Percentiles rank a stretch among this genome's conserved stretches.
Conservation (phyloP, 2,888 invertebrate species). For the Cephonodes hylas region DNA sequence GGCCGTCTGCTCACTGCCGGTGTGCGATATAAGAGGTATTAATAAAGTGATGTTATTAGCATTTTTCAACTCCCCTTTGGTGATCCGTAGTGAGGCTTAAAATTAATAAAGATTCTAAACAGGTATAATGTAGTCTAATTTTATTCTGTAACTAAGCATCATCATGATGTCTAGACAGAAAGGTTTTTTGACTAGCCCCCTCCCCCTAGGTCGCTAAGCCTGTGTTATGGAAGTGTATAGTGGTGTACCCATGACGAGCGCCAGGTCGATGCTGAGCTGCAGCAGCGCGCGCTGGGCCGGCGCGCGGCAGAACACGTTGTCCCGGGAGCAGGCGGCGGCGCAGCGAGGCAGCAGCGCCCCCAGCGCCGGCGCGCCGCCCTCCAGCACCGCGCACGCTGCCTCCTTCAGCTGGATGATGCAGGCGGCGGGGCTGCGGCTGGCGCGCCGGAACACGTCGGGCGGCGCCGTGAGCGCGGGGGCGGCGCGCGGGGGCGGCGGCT, state of each 20-base stretch:
- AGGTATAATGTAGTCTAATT: no score
- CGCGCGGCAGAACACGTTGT: slow-evolving; percentile 49
- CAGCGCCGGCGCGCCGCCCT: slow-evolving; percentile 37
- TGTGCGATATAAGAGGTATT: no score
- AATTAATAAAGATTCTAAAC: no score
- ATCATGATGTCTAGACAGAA: no score
- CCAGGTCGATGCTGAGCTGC: slow-evolving; percentile 61
- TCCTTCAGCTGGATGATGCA: slow-evolving; percentile 62
- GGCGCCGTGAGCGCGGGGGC: slow-evolving; percentile 33
- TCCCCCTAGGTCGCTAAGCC: no score
- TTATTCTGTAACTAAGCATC: no score
- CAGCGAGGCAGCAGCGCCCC: slow-evolving; percentile 27
- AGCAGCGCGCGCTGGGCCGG: slow-evolving; percentile 52
- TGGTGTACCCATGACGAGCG: slow-evolving; percentile 56
- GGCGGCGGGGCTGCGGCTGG: slow-evolving; percentile 47
- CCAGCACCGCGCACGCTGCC: slow-evolving; percentile 54
- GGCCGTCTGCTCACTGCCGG: slow-evolving; percentile 61
- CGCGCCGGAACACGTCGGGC: slow-evolving; percentile 30
- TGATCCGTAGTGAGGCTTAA: no score
- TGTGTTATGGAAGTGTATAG: no score
- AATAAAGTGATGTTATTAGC: no score
- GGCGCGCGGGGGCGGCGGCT: slow-evolving; percentile 16
- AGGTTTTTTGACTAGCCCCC: no score
- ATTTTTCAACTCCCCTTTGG: no score
- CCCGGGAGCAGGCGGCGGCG: slow-evolving; percentile 33